Evolutionary conservation across 2,797 vertebrate species (phyloP), one percentile per base, ranked within the genome.

Genomic region (Sarcoramphus papa): DNA sequence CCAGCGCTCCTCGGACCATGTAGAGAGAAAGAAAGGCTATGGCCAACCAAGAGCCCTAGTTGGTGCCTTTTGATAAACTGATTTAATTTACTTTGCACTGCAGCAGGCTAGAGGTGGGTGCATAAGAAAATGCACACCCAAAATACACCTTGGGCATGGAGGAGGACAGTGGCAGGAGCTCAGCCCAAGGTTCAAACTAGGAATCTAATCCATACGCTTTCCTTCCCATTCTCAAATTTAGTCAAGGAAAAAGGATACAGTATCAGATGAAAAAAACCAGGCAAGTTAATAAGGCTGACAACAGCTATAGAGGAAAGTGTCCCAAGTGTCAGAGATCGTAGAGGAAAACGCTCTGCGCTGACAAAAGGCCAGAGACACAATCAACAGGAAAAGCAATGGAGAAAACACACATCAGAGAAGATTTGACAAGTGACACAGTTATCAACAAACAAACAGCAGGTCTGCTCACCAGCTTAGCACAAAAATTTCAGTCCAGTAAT

Each of bases 1-100:
- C 12, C 60, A 80, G 48, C 0, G 0, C 45, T 74, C 22, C 51
- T 48, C 0, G 0, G 43, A 79, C 27, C 27, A 48, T 3, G 1
- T 2, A 67, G 24, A 57, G 22, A 67, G 50, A 70, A 78, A 85
- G 50, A 56, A 87, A 92, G 40, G 25, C 24, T 63, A 19, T 43
- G 15, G 51, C 31, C 12, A 48, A 31, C 10, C 7, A 59, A 51
- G 11, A 83, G 17, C 14, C 37, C 18, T 30, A 69, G 9, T 2
- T 62, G n/a, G 10, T 47, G 14, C 35, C 53, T 74, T 90, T 11
- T 25, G 35, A 62, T 16, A 74, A 89, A 73, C 14, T 35, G 48
- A 60, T 70, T 75, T 53, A 47, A 69, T 54, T 59, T 35, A 37
- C 20, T n/a, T 69, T 51, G 53, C 41, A 50, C 30, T 69, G 62